Evolutionary conservation across 2,888 invertebrate genomes (phyloP).

Genomic region (Neoascia interrupta): DNA sequence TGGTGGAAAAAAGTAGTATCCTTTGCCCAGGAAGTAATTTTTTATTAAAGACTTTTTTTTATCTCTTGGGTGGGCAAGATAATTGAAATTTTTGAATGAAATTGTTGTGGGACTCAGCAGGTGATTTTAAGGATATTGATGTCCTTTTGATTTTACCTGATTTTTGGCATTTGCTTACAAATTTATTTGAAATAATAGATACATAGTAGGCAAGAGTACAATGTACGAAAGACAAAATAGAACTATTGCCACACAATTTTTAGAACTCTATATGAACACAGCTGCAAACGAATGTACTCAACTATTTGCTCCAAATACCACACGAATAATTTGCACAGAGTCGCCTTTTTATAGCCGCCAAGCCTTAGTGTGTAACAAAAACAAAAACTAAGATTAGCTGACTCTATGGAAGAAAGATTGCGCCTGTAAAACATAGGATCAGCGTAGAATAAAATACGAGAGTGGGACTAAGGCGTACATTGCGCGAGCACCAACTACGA

Average conservation of each 20-base stretch:
- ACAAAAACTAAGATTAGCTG: too few species aligned
- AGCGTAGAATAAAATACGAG: conserved; percentile 12
- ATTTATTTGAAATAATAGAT: conserved; percentile 26
- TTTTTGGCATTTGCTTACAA: neutral
- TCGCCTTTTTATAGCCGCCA: conserved; percentile 18
- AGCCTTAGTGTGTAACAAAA: conserved; percentile 19
- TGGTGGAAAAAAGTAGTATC: neutral
- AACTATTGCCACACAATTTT: neutral
- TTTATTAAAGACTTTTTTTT: conserved; percentile 1
- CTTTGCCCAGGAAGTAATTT: conserved; percentile 10
- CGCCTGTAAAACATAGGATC: conserved; percentile 31
- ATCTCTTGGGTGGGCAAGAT: conserved; percentile 41
- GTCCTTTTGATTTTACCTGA: too few species aligned
- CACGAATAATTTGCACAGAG: conserved; percentile 26
- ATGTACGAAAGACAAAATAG: neutral
- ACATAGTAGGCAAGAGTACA: too few species aligned
- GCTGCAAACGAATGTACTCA: neutral
- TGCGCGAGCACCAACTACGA: conserved; percentile 3
- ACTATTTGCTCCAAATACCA: conserved; percentile 52
- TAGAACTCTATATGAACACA: neutral
- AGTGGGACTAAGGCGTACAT: conserved; percentile 17
- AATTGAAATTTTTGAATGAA: conserved; percentile 13
- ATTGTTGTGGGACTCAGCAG: neutral
- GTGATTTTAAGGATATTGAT: neutral
- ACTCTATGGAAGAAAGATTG: conserved; percentile 6